Conservation (phyloP, 2,797 vertebrate species). For the Poeciliopsis turneri region DNA sequence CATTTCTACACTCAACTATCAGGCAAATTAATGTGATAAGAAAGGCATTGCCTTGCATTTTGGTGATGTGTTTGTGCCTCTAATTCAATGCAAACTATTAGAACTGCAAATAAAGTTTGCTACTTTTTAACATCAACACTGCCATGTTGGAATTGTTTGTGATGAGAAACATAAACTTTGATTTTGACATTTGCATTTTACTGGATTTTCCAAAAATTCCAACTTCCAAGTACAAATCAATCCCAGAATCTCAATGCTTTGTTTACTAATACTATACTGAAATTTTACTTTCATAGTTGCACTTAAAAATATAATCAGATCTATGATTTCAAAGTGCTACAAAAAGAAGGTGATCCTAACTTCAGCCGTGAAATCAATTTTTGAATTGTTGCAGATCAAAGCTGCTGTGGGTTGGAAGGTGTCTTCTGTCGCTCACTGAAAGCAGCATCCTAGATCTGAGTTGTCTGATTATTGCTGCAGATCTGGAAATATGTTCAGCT, state of each 20-base stretch:
- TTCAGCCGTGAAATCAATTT: neutral
- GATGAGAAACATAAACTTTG: neutral
- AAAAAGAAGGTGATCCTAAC: neutral
- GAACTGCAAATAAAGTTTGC: neutral
- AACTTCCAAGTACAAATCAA: neutral
- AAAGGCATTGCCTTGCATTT: neutral
- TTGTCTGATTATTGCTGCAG: neutral
- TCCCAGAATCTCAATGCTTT: neutral
- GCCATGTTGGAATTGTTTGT: neutral
- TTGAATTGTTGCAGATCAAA: neutral
- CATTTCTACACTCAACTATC: neutral
- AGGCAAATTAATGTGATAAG: neutral
- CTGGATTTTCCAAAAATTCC: neutral
- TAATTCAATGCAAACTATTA: neutral
- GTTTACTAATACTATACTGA: neutral
- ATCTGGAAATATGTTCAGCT: neutral
- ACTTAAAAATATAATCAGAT: neutral
- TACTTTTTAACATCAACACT: neutral
- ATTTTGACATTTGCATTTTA: neutral
- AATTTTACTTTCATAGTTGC: neutral
- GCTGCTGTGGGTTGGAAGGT: neutral
- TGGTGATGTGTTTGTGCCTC: neutral
- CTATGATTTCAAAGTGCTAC: neutral
- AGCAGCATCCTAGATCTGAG: neutral
- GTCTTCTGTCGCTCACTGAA: neutral